phyloP scores from a whole-genome alignment of 2,888 invertebrate species.

The Drosophila prolongata region DNA sequence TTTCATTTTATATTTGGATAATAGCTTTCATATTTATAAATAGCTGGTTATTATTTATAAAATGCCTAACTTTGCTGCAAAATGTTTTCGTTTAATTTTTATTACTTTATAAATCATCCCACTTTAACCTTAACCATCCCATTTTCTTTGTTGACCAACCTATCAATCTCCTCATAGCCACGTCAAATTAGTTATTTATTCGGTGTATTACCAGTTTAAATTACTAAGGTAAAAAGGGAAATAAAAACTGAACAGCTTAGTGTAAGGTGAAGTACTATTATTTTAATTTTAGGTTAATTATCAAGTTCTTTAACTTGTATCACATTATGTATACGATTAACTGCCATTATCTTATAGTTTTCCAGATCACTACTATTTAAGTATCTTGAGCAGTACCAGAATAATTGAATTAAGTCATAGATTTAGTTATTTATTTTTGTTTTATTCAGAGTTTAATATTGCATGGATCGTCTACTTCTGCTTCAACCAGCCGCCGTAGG shows the following conservation, averaged over 20 bases:
- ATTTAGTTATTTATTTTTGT: neutral
- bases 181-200: slow-evolving; percentile 1
- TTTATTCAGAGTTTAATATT: slow-evolving; percentile 8
- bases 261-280: no score
- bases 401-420: no score
- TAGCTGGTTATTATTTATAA: neutral
- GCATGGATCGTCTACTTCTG: slow-evolving; percentile 43
- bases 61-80: no score
- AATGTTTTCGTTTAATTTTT: neutral
- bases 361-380: no score
- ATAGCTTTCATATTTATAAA: neutral
- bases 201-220: neutral
- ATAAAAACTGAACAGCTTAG: no score
- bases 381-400: no score
- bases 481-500: slow-evolving; percentile 64
- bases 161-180: neutral
- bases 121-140: neutral
- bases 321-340: no score
- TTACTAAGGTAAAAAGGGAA: neutral
- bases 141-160: neutral
- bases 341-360: no score
- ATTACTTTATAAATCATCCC: neutral
- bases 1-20: neutral
- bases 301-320: no score
- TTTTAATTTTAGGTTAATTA: no score